These are phyloP conservation scores for Drosophila parthenogenetica DNA, from an alignment of 2,888 invertebrate species.

Conservation along the genomic window DNA sequence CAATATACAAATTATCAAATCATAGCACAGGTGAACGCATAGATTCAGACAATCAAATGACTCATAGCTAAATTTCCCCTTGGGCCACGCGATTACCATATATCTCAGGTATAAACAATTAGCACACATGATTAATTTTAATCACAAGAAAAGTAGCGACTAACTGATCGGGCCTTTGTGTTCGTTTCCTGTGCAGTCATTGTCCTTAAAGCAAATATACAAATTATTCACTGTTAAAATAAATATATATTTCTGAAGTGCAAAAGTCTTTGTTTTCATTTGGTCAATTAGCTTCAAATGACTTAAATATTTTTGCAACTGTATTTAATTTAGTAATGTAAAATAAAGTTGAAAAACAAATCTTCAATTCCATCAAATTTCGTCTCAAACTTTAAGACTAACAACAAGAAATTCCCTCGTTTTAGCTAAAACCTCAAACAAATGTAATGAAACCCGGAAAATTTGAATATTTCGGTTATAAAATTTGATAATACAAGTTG, in stretches of 20 bases:
- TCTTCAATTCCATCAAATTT: too few species aligned
- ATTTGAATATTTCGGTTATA: too few species aligned
- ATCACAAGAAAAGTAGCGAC: neutral
- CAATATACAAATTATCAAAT: slow-evolving; percentile 37
- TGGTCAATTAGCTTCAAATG: too few species aligned
- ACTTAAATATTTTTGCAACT: too few species aligned
- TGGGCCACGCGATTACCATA: slow-evolving; percentile 8
- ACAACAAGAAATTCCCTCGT: too few species aligned
- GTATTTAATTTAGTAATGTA: too few species aligned
- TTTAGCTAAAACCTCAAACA: too few species aligned
- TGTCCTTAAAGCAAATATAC: neutral
- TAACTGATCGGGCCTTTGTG: neutral
- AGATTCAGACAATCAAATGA: slow-evolving; percentile 39
- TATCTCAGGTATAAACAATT: slow-evolving; percentile 51
- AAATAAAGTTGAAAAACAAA: too few species aligned
- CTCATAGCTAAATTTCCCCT: slow-evolving; percentile 24
- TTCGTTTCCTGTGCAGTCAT: neutral
- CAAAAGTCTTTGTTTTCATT: too few species aligned
- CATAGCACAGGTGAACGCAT: slow-evolving; percentile 31
- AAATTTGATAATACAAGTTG: too few species aligned
- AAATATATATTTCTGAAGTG: neutral
- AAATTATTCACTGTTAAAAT: neutral
- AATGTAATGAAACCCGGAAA: too few species aligned
- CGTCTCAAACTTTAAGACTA: too few species aligned
- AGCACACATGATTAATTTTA: slow-evolving; percentile 51